Evolutionary conservation across 2,113 vertebrate species (phyloP).

Genomic region (Helogale parvula): DNA sequence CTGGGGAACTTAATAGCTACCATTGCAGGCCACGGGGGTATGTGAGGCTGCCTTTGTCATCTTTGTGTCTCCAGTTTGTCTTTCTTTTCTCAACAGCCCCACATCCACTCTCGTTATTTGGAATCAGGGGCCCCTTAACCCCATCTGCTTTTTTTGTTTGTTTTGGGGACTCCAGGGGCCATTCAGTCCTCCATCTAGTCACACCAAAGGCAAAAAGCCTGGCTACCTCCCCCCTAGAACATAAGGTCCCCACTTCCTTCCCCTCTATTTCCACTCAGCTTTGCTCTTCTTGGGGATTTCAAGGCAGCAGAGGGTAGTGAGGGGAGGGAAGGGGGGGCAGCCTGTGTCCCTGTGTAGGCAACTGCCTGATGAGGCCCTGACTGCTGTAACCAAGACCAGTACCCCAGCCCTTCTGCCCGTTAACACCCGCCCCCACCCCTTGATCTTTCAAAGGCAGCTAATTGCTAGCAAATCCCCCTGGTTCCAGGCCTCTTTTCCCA

Average conservation of each 20-base stretch:
- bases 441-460: constrained; percentile 81
- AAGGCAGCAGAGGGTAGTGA: constrained; percentile 57
- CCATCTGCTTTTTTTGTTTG: constrained; percentile 67
- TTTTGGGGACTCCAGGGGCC: constrained; percentile 64
- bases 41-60: constrained; percentile 53
- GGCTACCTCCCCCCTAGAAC: constrained; percentile 75
- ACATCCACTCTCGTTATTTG: constrained; percentile 49
- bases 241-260: constrained; percentile 54
- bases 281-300: constrained; percentile 70
- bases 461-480: constrained; percentile 71
- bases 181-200: constrained; percentile 77
- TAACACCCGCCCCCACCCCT: constrained; percentile 25
- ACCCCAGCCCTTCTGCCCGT: constrained; percentile 54
- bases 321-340: neutral
- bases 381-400: constrained; percentile 68
- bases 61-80: constrained; percentile 48
- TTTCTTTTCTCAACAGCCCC: constrained; percentile 49
- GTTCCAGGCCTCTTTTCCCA: constrained; percentile 62
- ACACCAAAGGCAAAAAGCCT: constrained; percentile 82
- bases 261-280: constrained; percentile 59
- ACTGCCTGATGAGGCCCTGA: constrained; percentile 61
- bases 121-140: constrained; percentile 57
- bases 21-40: constrained; percentile 66
- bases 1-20: constrained; percentile 67
- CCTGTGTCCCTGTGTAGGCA: constrained; percentile 63